A percentile compares a stretch with the other conserved stretches of the same genome.
These are phyloP conservation scores for Metaphire vulgaris DNA, from an alignment of 1,140 invertebrate species.

Conservation along the genomic window DNA sequence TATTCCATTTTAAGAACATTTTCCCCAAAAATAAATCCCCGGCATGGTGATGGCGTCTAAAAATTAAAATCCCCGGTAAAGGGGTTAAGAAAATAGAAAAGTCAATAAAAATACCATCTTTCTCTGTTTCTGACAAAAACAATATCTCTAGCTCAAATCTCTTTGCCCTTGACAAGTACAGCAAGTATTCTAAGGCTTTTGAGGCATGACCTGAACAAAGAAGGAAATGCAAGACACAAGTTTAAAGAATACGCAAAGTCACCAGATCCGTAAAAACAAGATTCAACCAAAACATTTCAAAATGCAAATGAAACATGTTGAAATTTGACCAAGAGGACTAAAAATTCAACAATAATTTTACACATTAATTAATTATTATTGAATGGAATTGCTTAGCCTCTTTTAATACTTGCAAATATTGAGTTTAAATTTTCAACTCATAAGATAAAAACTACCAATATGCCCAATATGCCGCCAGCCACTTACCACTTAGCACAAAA, in stretches of 20 bases:
- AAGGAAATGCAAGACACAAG: background rate
- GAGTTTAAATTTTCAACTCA: background rate
- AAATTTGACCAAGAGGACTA: background rate
- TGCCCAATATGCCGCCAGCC: background rate
- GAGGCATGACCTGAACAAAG: background rate
- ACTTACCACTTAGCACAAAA: constrained; percentile 32
- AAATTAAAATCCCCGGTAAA: background rate
- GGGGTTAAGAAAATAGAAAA: background rate
- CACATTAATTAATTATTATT: background rate
- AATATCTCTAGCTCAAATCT: constrained; percentile 14
- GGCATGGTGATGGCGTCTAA: background rate
- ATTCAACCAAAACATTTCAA: background rate
- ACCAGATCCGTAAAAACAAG: background rate
- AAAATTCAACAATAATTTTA: background rate
- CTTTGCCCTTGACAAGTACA: background rate
- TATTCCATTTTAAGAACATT: background rate
- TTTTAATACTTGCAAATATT: background rate
- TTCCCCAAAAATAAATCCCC: background rate
- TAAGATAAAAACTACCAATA: background rate
- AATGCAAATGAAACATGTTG: background rate
- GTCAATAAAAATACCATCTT: background rate
- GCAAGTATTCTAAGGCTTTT: constrained; percentile 46
- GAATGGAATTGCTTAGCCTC: background rate
- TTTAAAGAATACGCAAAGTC: background rate
- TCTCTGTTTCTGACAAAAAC: constrained; percentile 7